Percentiles rank a stretch among this genome's conserved stretches.
Conservation (phyloP, 2,888 invertebrate species). For the Blomia tropicalis region DNA sequence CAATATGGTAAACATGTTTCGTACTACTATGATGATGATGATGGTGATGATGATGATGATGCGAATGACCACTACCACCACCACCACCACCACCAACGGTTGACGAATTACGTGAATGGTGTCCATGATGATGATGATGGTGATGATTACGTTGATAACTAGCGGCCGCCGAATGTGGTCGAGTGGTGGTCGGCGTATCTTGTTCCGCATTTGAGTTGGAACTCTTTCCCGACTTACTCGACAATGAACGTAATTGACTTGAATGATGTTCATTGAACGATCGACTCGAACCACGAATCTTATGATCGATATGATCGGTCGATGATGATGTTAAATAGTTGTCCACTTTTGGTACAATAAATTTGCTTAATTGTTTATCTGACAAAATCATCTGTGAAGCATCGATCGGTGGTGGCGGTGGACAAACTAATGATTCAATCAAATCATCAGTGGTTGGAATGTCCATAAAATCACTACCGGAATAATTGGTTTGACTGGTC, state of each 20-base stretch:
- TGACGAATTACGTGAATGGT: not conserved
- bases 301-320: not conserved
- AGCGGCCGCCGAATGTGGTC: slow-evolving; percentile 13
- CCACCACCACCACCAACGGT: not conserved
- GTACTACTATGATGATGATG: slow-evolving; percentile 16
- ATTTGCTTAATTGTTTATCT: not conserved
- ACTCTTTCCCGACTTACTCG: not conserved
- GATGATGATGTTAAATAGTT: not conserved
- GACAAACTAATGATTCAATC: slow-evolving; percentile 68
- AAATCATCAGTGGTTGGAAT: slow-evolving; percentile 61
- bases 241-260: not conserved
- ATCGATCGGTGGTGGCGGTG: slow-evolving; percentile 62
- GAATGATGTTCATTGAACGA: not conserved
- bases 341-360: slow-evolving; percentile 23
- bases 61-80: not conserved
- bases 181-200: not conserved
- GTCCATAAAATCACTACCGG: not conserved
- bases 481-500: not conserved
- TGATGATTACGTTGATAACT: not conserved
- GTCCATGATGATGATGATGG: slow-evolving; percentile 7
- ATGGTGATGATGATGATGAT: slow-evolving; percentile 13
- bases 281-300: not conserved
- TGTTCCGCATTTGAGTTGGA: slow-evolving; percentile 1
- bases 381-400: not conserved
- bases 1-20: slow-evolving; percentile 8